Conservation (phyloP, 2,797 vertebrate genomes). For the Semotilus atromaculatus region DNA sequence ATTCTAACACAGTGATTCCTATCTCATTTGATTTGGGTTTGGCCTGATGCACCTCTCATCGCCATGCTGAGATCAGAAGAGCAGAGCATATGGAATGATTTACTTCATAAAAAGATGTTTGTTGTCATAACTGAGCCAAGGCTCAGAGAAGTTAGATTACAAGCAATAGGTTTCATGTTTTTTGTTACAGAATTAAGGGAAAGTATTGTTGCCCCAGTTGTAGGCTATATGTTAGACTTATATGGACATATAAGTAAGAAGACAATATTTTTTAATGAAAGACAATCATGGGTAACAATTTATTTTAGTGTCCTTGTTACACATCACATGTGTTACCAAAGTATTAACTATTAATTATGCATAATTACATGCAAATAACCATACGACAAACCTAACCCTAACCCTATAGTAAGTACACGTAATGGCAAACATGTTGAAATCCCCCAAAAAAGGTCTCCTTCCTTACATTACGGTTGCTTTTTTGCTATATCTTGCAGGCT, state of each 20-base stretch:
- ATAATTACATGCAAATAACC: too few relatives aligned
- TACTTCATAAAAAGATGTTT: conserved; percentile 47
- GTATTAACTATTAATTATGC: too few relatives aligned
- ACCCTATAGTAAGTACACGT: too few relatives aligned
- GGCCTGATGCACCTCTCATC: conserved; percentile 1
- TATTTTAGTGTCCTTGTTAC: too few relatives aligned
- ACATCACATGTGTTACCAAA: too few relatives aligned
- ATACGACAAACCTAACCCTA: too few relatives aligned
- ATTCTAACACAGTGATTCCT: not conserved
- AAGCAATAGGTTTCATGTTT: conserved; percentile 20
- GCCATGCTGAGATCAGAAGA: conserved; percentile 49
- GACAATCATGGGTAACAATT: not conserved
- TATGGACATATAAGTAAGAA: not conserved
- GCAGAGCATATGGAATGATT: conserved; percentile 47
- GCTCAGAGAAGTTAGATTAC: conserved; percentile 1
- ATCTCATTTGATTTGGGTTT: not conserved
- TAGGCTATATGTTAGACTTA: not conserved
- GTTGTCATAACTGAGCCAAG: conserved; percentile 39
- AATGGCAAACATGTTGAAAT: too few relatives aligned
- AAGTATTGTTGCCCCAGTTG: conserved; percentile 1
- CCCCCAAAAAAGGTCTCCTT: too few relatives aligned
- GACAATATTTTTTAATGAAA: not conserved
- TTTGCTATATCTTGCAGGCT: too few relatives aligned
- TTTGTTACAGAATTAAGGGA: not conserved
- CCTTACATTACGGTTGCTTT: too few relatives aligned